Conservation (phyloP, 1,140 invertebrate species). For the Stenopsyche tienmushanensis region DNA sequence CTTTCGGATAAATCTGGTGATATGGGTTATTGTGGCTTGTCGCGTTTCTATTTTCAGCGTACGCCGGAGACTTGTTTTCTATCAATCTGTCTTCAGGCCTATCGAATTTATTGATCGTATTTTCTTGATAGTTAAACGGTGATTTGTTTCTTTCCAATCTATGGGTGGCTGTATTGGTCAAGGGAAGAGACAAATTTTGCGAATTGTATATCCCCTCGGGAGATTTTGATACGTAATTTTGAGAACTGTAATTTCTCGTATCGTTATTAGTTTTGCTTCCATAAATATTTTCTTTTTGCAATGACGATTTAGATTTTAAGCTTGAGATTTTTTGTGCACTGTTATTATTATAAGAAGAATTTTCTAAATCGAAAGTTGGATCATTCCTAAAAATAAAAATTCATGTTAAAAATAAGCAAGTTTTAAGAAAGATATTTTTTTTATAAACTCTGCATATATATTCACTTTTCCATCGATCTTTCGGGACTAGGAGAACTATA, state of each 20-base stretch:
- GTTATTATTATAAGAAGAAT: constrained; percentile 51
- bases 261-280: constrained; percentile 27
- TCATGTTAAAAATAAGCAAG: too few species aligned
- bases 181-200: constrained; percentile 51
- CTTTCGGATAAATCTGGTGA: constrained; percentile 43
- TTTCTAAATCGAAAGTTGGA: constrained; percentile 57
- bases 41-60: constrained; percentile 52
- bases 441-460: background rate
- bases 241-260: constrained; percentile 31
- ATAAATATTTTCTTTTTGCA: constrained; percentile 31
- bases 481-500: constrained; percentile 71
- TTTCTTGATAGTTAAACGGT: constrained; percentile 31
- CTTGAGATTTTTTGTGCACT: too few species aligned
- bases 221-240: constrained; percentile 34
- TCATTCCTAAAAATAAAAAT: constrained; percentile 49
- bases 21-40: constrained; percentile 47
- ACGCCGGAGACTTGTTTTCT: constrained; percentile 46
- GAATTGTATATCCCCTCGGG: constrained; percentile 46
- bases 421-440: background rate
- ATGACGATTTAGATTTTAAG: too few species aligned
- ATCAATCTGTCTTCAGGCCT: constrained; percentile 29
- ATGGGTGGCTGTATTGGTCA: constrained; percentile 50
- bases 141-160: constrained; percentile 49
- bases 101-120: constrained; percentile 16
- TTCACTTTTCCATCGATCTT: constrained; percentile 50